Evolutionary conservation across 2,797 vertebrate genomes (phyloP), one percentile per base, ranked within the genome.

Genomic region (Sitta carolinensis): DNA sequence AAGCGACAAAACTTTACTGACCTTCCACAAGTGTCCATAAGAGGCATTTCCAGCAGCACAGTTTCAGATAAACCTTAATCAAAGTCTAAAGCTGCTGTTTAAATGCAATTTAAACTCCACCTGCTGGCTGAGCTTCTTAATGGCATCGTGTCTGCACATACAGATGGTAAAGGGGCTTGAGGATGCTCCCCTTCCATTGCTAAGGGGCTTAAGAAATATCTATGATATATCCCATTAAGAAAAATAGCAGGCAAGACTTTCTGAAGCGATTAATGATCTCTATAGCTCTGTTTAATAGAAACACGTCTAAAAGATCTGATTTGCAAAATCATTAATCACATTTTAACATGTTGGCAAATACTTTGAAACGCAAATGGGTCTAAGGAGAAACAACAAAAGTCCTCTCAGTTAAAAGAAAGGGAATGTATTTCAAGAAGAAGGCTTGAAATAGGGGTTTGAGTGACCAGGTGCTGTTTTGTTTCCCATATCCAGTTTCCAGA

Each of bases 51-150:
- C 84, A 88, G 74, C 8, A 47, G 52, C 68, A 59, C 36, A 43
- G n/a, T 7, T 90, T 55, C 79, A 87, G 52, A 70, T 45, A 73
- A 76, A 11, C 64, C 47, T 75, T 67, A 59, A 74, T 38, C 48
- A 12, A 52, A 83, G 30, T 11, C 80, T 36, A 52, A 91, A 94
- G 32, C 47, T 27, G 17, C 63, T 34, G 59, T 70, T 86, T 73
- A 84, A 94, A 90, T 19, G 90, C 87, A 84, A 87, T 94, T 88
- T 92, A 95, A 95, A 96, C 96, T 96, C 95, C 96, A 96, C 90
- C 96, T 97, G 88, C 95, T 96, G 96, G 96, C 76, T 93, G 91
- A 93, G 86, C 68, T 77, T 75, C 70, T 94, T 79, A 85, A 94
- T 8, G 86, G 72, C 96, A 95, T 77, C 68, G 10, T 16, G 25